A percentile compares a stretch with the other conserved stretches of the same genome.
These are phyloP conservation scores for Diploptera punctata DNA, from an alignment of 2,888 invertebrate genomes.

Conservation along the genomic window DNA sequence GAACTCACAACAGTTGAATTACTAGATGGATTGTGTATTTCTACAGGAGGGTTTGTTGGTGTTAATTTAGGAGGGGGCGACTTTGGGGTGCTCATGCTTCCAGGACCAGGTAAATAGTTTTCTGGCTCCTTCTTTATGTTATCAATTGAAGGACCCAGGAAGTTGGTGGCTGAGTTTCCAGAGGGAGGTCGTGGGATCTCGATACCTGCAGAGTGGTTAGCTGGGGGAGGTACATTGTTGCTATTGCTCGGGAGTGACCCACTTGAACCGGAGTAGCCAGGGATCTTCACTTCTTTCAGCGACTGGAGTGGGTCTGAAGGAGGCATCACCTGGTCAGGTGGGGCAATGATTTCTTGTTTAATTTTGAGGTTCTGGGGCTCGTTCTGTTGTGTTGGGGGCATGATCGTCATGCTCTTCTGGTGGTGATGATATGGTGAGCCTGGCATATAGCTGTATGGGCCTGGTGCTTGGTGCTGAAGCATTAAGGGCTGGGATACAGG, in stretches of 20 bases:
- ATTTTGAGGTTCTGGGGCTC: conserved; percentile 77
- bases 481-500: conserved; percentile 22
- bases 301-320: conserved; percentile 74
- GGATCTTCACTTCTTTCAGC: conserved; percentile 80
- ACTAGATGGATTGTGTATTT: neutral
- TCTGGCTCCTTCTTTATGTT: conserved; percentile 80
- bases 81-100: conserved; percentile 18
- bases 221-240: conserved; percentile 37
- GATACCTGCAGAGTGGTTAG: neutral
- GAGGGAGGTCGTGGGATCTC: conserved; percentile 37
- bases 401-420: conserved; percentile 28
- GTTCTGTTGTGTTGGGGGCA: too few relatives aligned
- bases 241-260: conserved; percentile 49
- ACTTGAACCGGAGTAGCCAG: conserved; percentile 64
- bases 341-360: conserved; percentile 63
- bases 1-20: conserved; percentile 6
- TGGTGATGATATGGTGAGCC: conserved; percentile 55
- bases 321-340: conserved; percentile 48
- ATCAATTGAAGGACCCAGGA: conserved; percentile 71
- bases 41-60: conserved; percentile 19
- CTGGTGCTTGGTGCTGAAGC: conserved; percentile 23
- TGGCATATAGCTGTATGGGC: conserved; percentile 66
- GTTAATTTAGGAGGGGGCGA: neutral
- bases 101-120: conserved; percentile 33
- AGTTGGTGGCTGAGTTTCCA: conserved; percentile 50